These are phyloP conservation scores for Vulpes lagopus DNA, from an alignment of 2,113 vertebrate genomes.

Conservation along the genomic window DNA sequence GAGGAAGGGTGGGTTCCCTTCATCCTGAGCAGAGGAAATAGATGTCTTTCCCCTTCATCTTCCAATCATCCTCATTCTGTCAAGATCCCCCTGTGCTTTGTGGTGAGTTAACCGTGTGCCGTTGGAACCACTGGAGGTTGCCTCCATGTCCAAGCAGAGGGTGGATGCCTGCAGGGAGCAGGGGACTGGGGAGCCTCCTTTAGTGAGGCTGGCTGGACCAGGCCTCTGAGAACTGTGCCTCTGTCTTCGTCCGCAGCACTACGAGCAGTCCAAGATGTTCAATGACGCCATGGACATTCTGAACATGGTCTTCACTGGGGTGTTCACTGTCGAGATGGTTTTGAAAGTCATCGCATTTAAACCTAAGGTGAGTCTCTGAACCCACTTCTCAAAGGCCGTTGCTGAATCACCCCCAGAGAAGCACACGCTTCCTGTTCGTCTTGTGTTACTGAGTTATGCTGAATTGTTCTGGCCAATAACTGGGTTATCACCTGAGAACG, in stretches of 20 bases:
- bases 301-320: constrained; percentile 99
- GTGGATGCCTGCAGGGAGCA: not conserved
- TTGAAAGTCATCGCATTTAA: constrained; percentile 99
- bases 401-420: constrained; percentile 64
- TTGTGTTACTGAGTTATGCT: constrained; percentile 34
- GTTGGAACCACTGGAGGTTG: not conserved
- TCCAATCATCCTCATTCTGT: constrained; percentile 45
- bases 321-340: constrained; percentile 99
- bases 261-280: constrained; percentile 96
- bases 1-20: constrained; percentile 42
- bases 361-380: constrained; percentile 93
- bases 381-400: constrained; percentile 70
- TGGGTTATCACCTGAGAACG: constrained; percentile 75
- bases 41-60: constrained; percentile 4
- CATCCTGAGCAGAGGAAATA: constrained; percentile 27
- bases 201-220: not conserved
- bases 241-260: constrained; percentile 90
- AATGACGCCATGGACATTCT: constrained; percentile 99
- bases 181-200: not conserved
- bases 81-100: not conserved
- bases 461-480: constrained; percentile 58
- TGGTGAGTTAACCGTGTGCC: not conserved
- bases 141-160: not conserved
- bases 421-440: constrained; percentile 67
- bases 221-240: constrained; percentile 20